These are phyloP conservation scores for Tuberolachnus salignus DNA, from an alignment of 2,888 invertebrate species.

Conservation along the genomic window DNA sequence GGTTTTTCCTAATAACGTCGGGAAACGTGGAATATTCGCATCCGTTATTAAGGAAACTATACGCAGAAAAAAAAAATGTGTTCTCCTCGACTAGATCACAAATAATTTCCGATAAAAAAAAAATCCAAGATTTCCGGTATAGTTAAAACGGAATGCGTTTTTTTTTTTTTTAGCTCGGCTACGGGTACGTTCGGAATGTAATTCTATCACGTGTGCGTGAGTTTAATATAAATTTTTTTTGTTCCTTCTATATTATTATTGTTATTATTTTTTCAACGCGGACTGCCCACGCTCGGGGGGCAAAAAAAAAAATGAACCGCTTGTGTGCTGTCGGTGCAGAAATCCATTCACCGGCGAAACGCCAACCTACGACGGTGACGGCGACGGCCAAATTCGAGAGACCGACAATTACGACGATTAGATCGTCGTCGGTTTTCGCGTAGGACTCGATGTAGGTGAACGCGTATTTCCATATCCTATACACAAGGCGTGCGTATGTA, in stretches of 20 bases:
- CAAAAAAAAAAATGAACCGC: background rate
- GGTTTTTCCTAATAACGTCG: too few species aligned
- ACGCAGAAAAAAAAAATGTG: too few species aligned
- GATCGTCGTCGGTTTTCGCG: constrained; percentile 32
- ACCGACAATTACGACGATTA: constrained; percentile 4
- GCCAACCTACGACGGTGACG: background rate
- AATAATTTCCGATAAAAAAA: too few species aligned
- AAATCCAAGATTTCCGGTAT: too few species aligned
- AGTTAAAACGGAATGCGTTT: too few species aligned
- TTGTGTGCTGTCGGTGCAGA: background rate
- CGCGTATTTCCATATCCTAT: background rate
- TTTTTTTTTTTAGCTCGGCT: too few species aligned
- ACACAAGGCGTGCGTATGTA: too few species aligned
- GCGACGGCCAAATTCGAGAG: background rate
- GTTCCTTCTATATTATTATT: too few species aligned
- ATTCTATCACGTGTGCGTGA: background rate
- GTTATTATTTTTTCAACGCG: constrained; percentile 16
- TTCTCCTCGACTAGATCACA: too few species aligned
- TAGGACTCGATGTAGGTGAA: constrained; percentile 42
- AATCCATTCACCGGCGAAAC: constrained; percentile 12
- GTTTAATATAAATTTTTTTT: background rate
- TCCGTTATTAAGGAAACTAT: too few species aligned
- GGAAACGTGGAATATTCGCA: too few species aligned
- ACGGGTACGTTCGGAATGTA: constrained; percentile 1
- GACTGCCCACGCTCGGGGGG: constrained; percentile 13